Evolutionary conservation across 2,113 vertebrate species (phyloP).

Genomic region (Procavia capensis): DNA sequence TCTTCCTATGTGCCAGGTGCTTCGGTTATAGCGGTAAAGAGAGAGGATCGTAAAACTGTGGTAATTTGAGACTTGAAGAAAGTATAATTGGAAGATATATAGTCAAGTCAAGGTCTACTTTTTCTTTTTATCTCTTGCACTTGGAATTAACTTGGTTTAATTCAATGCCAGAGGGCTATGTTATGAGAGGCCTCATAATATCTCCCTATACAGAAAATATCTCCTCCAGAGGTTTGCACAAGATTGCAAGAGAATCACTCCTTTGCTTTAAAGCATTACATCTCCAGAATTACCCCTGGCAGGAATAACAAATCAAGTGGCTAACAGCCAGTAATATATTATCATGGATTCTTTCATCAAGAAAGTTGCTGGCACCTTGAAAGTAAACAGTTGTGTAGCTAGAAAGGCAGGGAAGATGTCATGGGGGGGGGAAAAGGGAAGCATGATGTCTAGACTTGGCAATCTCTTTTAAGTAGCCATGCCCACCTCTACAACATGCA

Average conservation of each 20-base stretch:
- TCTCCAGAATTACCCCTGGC: background rate
- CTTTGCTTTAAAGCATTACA: conserved; percentile 16
- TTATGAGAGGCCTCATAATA: conserved; percentile 7
- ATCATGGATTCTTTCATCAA: conserved; percentile 2
- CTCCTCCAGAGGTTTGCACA: conserved; percentile 15
- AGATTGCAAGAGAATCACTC: conserved; percentile 22
- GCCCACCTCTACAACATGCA: background rate
- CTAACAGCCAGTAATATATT: background rate
- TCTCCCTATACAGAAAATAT: background rate
- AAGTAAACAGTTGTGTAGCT: background rate
- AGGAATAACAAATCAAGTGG: conserved; percentile 10
- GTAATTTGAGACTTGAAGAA: conserved; percentile 34
- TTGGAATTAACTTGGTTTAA: conserved; percentile 44
- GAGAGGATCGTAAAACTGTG: conserved; percentile 2
- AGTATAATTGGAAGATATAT: conserved; percentile 40
- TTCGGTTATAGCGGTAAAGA: conserved; percentile 46
- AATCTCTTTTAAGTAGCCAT: conserved; percentile 37
- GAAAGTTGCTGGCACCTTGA: background rate
- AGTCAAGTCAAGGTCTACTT: background rate
- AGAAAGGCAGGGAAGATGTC: background rate
- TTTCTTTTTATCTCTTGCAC: conserved; percentile 40
- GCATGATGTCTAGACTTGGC: background rate
- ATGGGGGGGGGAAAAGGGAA: background rate
- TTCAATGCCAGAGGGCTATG: background rate
- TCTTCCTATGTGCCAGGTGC: conserved; percentile 13